Evolutionary conservation across 2,888 invertebrate species (phyloP), one percentile per base, ranked within the genome.

Genomic region (Phanerotoma sp.): DNA sequence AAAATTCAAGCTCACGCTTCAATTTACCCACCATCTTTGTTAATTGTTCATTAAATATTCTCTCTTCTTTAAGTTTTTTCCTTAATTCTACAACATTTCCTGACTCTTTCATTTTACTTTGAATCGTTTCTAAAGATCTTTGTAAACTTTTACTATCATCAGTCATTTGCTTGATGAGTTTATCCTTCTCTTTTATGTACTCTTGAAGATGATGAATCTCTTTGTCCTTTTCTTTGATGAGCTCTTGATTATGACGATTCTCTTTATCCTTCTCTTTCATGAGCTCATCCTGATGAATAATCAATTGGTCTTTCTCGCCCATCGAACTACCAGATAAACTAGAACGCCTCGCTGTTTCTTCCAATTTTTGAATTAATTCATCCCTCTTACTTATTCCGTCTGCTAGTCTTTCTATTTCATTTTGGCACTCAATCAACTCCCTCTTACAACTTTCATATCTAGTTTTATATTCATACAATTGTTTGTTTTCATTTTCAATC

Each of bases 291-390:
- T 89, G 71, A 49, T 80, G 79, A 56, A 86, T 83, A 32, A 87
- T 86, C 63, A 90, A 86, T 32, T 84, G 84, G 58, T 87, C 88
- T 67, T 89, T 90, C 64, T 86, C 86, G 6, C 62, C 66, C 1
- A 71, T 67, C 1, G 72, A 72, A 0, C 66, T 56, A 1, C 64
- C 69, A 0, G 73, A 70, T 3, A 64, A 51, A 21, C 67, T 74
- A 11, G 63, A 63, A 20, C 72, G 64, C 20, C 68, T 68, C 1
- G 70, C 72, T 66, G 74, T 72, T 50, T 74, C 74, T 30, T 75
- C 74, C 16, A 75, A 55, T 52, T 69, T 63, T 16, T 66, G 64
- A 5, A 75, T 75, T 3, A 73, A 59, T 37, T 66, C 64, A 54
- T 75, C 74, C 5, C 73, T 64, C 45, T 65, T 71, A 37, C 69